Evolutionary conservation across 1,140 invertebrate genomes (phyloP).

Genomic region (fruit fly (Drosophila melanogaster)): Release_6_plus_ISO1_MT NC_004354.4:10197501-10198000

Average conservation of each 20-base stretch:
- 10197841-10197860: conserved; percentile 14
- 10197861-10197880: not conserved
- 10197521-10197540: conserved; percentile 9
- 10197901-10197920: not conserved
- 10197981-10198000: conserved; percentile 25
- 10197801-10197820: not conserved
- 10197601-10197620: conserved; percentile 33
- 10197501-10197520: conserved; percentile 15
- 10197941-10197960: conserved; percentile 48
- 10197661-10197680: not conserved
- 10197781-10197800: conserved; percentile 1
- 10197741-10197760: conserved; percentile 56
- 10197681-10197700: not conserved
- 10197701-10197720: conserved; percentile 43
- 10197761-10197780: conserved; percentile 27
- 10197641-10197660: conserved; percentile 69
- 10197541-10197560: conserved; percentile 19
- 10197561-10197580: conserved; percentile 28
- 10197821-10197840: not conserved
- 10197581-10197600: conserved; percentile 9
- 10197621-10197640: conserved; percentile 72
- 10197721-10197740: conserved; percentile 71
- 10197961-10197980: conserved; percentile 45
- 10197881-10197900: not conserved
- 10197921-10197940: conserved; percentile 9